phyloP scores from a whole-genome alignment of 2,113 vertebrate genomes.

The Campylorhamphus procurvoides region DNA sequence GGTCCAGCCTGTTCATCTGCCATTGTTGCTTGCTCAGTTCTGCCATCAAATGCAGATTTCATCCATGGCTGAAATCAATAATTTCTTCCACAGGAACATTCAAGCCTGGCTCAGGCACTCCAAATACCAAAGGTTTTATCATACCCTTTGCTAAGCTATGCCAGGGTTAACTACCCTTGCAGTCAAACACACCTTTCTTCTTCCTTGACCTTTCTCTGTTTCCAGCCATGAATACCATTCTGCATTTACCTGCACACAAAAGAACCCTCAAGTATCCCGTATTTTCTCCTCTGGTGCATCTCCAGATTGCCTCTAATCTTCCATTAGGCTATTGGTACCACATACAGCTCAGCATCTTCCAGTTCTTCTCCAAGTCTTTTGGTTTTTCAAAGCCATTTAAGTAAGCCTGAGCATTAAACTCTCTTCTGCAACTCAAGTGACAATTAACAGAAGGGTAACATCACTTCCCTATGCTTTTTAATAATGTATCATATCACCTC shows the following conservation, averaged over 20 bases:
- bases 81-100: neutral
- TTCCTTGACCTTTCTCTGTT: neutral
- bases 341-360: neutral
- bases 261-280: neutral
- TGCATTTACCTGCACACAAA: neutral
- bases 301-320: neutral
- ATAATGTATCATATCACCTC: neutral
- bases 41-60: neutral
- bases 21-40: neutral
- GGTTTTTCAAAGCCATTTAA: neutral
- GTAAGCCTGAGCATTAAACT: neutral
- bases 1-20: neutral
- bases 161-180: neutral
- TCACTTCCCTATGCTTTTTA: neutral
- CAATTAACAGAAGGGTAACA: neutral
- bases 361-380: neutral
- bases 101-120: neutral
- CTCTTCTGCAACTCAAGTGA: neutral
- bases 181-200: neutral
- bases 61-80: neutral
- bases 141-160: neutral
- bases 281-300: neutral
- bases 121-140: neutral
- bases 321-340: neutral
- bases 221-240: neutral